Evolutionary conservation across 2,797 vertebrate genomes (phyloP), one percentile per base, ranked within the genome.

Genomic region (Spinus pinus): DNA sequence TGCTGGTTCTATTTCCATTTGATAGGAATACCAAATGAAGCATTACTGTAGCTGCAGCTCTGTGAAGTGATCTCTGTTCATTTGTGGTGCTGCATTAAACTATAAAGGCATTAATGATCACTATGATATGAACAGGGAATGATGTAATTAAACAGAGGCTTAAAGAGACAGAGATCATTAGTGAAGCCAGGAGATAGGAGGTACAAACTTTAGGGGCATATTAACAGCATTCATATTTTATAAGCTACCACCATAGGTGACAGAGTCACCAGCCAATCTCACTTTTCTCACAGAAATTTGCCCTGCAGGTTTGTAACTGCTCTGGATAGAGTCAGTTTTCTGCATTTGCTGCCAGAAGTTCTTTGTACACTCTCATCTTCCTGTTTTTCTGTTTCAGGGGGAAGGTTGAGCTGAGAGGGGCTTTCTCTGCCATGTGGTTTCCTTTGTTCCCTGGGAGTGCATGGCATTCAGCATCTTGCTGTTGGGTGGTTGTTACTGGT

Each of bases 41-140:
- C 74, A 64, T 46, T 84, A 50, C 60, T 93, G 56, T 66, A 90
- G 49, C 53, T 90, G 74, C 56, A 90, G 44, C 80, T 84, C 18
- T 57, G 10, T 64, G 78, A 92, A 93, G 77, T 62, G 27, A 66
- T 61, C 60, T 66, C 30, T 67, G 64, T 88, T 88, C 33, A 50
- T 93, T 93, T 85, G 81, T 90, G 78, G 69, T 82, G 67, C 67
- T 96, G 57, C 86, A 78, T 73, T 87, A 89, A 95, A 82, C 61
- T 80, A n/a, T 90, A 49, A 77, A 84, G 49, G 44, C 70, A 92
- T 81, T 95, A 90, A 90, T 88, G 77, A 84, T 47, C 62, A 74
- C n/a, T 56, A 78, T 11, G 35, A 56, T 47, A 49, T 17, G 11
- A 65, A 41, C 51, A 77, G 61, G 56, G 81, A 79, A 82, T 23